Evolutionary conservation across 2,113 vertebrate species (phyloP).

Genomic region (Plecturocebus donacophilus): DNA sequence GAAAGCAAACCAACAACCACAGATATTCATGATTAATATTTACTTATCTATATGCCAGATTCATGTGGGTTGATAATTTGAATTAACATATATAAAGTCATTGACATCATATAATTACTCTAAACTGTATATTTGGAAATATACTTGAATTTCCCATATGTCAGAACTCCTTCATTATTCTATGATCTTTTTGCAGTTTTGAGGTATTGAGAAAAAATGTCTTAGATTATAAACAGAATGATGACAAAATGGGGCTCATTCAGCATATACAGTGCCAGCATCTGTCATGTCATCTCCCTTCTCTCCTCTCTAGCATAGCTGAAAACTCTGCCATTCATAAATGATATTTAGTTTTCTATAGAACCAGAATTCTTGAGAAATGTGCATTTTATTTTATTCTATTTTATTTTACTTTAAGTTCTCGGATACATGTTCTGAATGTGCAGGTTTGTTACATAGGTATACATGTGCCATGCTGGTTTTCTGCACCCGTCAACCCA

Average conservation of each 20-base stretch:
- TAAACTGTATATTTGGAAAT: conserved; percentile 11
- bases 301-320: background rate
- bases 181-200: conserved; percentile 1
- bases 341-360: background rate
- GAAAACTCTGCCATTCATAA: background rate
- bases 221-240: background rate
- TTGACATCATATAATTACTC: conserved; percentile 31
- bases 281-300: background rate
- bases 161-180: conserved; percentile 36
- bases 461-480: too few species aligned
- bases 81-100: background rate
- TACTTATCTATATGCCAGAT: conserved; percentile 21
- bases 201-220: background rate
- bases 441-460: too few species aligned
- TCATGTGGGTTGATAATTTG: conserved; percentile 9
- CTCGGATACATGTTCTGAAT: too few species aligned
- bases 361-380: background rate
- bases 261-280: background rate
- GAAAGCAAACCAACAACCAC: background rate
- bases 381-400: background rate
- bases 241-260: background rate
- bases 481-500: too few species aligned
- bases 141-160: conserved; percentile 5
- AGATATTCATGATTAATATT: background rate
- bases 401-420: too few species aligned